Base-by-base conservation (phyloP, 2,888 invertebrate species). In the Lottia scabra region DNA sequence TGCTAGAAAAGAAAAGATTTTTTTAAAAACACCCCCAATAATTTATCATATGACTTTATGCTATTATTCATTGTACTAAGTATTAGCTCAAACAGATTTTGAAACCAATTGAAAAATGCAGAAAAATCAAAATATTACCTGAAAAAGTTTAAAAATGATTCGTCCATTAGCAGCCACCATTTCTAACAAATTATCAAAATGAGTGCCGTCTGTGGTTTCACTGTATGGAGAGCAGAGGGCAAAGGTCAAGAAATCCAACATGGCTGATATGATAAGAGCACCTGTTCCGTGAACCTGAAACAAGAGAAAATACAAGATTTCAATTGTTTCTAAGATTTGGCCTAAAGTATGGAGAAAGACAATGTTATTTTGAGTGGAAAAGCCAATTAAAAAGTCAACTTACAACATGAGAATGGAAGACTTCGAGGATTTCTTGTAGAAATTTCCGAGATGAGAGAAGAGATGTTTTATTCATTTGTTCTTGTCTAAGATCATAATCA, bases 221-320 rank as follows among this genome's bases (percentile, higher is more conserved):
- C 97, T 97, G 91, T 99, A 99, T 5, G 99, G 99, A 77, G 98
- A 97, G 91, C 99, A 99, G 63, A 99, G 92, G 4, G 98, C 95
- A 91, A 98, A 99, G 56, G 99, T 99, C 78, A 99, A 91, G 88
- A 99, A 96, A 90, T 99, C 99, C 88, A 99, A 91, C 98, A 99
- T 98, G 78, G 98, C 96, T 44, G 98, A 95, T 77, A 99, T 95
- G 16, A 99, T 96, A 67, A 99, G 91, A 65, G 99, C 98, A 4
- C 99, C 99, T 70, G 97, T 98, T 68, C 96, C 96, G 77, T 95
- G 95, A 73, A 93, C 93, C 97, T 97, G 90, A 16, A 89, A 89
- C 77, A 65, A 68, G 16, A 45, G 19, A 43, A 13, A 44, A 15
- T 43, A n/a, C n/a, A n/a, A n/a, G n/a, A n/a, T n/a, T n/a, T n/a